These are phyloP conservation scores for Gymnogyps californianus DNA, from an alignment of 2,113 vertebrate genomes.

Conservation along the genomic window DNA sequence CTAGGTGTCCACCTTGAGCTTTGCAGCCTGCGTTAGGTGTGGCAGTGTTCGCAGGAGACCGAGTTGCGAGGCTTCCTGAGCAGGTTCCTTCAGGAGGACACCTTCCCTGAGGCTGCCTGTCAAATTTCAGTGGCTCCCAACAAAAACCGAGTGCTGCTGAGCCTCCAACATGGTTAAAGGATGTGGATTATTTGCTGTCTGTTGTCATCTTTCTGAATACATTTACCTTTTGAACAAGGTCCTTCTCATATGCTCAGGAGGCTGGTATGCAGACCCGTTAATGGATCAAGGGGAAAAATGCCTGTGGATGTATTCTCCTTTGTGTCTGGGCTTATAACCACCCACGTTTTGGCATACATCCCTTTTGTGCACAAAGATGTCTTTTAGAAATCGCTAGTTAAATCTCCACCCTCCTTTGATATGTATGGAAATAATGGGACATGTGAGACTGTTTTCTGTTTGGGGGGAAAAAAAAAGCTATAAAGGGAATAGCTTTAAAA, in stretches of 20 bases:
- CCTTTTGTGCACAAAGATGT: slow-evolving; percentile 64
- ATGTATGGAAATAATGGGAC: slow-evolving; percentile 66
- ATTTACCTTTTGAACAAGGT: slow-evolving; percentile 65
- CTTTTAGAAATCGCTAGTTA: slow-evolving; percentile 59
- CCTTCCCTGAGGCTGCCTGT: neutral
- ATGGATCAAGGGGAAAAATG: slow-evolving; percentile 64
- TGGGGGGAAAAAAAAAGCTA: neutral
- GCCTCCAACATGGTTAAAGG: neutral
- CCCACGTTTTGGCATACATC: slow-evolving; percentile 63
- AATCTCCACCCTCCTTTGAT: slow-evolving; percentile 66
- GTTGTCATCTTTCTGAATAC: slow-evolving; percentile 54
- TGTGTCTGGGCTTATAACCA: slow-evolving; percentile 62
- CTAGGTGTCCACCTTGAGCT: slow-evolving; percentile 53
- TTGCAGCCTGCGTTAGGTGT: neutral
- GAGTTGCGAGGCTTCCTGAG: neutral
- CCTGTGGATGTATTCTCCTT: slow-evolving; percentile 63
- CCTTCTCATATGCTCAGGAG: slow-evolving; percentile 27
- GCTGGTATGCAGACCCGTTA: slow-evolving; percentile 60
- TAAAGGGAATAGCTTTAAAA: slow-evolving; percentile 30
- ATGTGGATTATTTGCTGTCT: neutral
- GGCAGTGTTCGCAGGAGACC: accelerated
- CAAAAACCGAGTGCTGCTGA: neutral
- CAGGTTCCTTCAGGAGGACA: neutral
- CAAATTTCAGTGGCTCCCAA: neutral
- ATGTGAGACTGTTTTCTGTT: slow-evolving; percentile 51